Conservation (phyloP, 2,797 vertebrate species). For the Mus minutoides region DNA sequence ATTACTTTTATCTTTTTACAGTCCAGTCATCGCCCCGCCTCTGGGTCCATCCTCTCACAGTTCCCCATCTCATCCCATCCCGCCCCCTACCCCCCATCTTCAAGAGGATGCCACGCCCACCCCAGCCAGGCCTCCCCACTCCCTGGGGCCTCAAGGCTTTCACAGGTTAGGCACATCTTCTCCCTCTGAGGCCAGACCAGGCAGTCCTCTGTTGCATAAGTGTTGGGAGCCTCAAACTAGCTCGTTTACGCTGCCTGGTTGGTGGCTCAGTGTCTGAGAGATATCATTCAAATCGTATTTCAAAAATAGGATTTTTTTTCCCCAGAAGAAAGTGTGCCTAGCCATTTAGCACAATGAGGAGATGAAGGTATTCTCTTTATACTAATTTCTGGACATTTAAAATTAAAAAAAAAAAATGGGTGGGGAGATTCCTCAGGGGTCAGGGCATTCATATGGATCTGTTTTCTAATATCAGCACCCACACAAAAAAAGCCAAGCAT, state of each 20-base stretch:
- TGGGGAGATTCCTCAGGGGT: neutral
- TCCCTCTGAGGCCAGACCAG: neutral
- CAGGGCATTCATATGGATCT: neutral
- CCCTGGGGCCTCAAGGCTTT: neutral
- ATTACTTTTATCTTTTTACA: neutral
- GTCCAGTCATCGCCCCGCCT: neutral
- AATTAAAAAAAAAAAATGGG: neutral
- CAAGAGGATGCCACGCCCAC: neutral
- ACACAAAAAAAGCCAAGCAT: too few species aligned
- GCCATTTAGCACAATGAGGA: neutral
- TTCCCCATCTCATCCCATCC: neutral
- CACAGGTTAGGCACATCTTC: neutral
- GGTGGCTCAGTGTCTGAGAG: neutral
- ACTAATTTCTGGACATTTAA: slow-evolving; percentile 63
- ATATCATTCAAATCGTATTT: neutral
- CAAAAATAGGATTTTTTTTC: neutral
- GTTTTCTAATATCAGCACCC: neutral
- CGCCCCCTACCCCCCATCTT: neutral
- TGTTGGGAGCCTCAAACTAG: neutral
- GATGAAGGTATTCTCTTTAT: neutral
- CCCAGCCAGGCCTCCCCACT: neutral
- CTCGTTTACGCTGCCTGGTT: neutral
- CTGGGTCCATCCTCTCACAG: neutral
- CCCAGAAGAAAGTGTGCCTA: neutral
- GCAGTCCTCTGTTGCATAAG: neutral